Conservation (phyloP, 2,113 vertebrate genomes). For the Micronycteris hirsuta region DNA sequence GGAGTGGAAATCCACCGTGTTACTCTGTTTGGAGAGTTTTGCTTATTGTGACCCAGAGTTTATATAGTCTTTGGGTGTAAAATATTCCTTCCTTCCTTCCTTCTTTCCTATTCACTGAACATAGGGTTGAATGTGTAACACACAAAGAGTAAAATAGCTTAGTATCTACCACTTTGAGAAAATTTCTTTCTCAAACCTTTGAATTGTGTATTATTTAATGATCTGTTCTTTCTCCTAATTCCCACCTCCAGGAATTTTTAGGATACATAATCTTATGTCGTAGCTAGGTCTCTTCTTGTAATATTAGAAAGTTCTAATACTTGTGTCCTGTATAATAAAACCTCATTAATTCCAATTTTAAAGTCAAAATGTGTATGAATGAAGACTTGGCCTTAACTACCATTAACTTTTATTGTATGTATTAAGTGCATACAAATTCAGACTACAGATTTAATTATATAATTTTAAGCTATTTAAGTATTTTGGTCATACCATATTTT, state of each 20-base stretch:
- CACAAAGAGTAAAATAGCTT: neutral
- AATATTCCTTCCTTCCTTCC: neutral
- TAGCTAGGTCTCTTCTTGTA: neutral
- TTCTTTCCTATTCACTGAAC: neutral
- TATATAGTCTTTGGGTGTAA: neutral
- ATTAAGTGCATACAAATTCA: neutral
- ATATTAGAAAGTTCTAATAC: neutral
- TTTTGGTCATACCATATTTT: conserved; percentile 4
- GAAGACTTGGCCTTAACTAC: neutral
- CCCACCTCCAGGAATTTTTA: neutral
- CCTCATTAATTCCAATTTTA: neutral
- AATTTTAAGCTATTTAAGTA: conserved; percentile 13
- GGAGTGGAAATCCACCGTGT: neutral
- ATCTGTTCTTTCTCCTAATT: neutral
- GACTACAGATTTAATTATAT: neutral
- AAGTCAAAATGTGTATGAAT: neutral
- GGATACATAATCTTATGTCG: neutral
- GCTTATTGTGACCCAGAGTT: neutral
- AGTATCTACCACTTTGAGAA: neutral
- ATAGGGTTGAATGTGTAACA: neutral
- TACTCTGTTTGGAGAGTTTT: neutral
- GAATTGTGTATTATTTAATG: neutral
- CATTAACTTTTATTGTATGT: neutral
- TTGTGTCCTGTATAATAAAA: neutral
- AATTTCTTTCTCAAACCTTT: neutral